Evolutionary conservation across 1,140 invertebrate genomes (phyloP).

Genomic region (Lasioglossum albipes): DNA sequence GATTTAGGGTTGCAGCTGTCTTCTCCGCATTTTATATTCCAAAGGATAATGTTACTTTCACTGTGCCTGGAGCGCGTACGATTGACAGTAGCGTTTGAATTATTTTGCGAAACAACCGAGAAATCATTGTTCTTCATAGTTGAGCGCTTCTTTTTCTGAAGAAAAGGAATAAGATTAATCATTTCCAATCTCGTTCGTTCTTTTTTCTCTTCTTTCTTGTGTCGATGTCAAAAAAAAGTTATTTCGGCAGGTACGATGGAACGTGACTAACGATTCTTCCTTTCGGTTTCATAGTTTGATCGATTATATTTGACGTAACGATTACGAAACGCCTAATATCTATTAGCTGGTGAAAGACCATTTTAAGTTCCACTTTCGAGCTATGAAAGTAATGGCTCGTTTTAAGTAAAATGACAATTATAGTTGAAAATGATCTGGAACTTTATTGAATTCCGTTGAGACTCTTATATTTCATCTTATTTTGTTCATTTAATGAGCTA

Average conservation of each 20-base stretch:
- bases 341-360: not conserved
- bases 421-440: too few relatives aligned
- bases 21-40: slow-evolving; percentile 43
- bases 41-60: slow-evolving; percentile 60
- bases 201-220: not conserved
- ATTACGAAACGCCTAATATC: slow-evolving; percentile 22
- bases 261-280: too few relatives aligned
- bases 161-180: not conserved
- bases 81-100: slow-evolving; percentile 8
- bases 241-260: not conserved
- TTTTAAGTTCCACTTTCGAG: not conserved
- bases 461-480: too few relatives aligned
- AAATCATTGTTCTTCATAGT: not conserved
- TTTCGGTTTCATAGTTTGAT: not conserved
- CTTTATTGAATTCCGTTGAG: too few relatives aligned
- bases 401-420: not conserved
- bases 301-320: slow-evolving; percentile 20
- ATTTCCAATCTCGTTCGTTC: too few relatives aligned
- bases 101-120: slow-evolving; percentile 3
- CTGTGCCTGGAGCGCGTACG: slow-evolving; percentile 35
- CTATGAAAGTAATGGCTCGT: not conserved
- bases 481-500: too few relatives aligned
- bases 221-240: not conserved
- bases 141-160: not conserved
- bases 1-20: slow-evolving; percentile 54